These are phyloP conservation scores for Aelia acuminata DNA, from an alignment of 2,888 invertebrate genomes.

Conservation along the genomic window DNA sequence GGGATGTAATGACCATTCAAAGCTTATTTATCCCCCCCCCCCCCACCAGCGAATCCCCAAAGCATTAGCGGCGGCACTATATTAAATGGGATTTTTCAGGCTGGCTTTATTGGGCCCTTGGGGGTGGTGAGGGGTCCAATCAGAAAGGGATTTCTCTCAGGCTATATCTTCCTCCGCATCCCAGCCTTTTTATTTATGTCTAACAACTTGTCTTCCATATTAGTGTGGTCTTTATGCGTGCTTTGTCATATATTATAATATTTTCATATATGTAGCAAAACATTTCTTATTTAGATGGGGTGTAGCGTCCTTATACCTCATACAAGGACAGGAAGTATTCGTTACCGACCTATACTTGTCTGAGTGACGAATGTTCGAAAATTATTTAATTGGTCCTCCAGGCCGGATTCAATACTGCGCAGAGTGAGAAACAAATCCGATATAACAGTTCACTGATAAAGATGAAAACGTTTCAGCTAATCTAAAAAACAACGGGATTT, in stretches of 20 bases:
- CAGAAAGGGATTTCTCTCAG: constrained; percentile 43
- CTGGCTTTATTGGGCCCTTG: constrained; percentile 53
- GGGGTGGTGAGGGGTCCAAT: constrained; percentile 42
- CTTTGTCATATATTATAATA: background rate
- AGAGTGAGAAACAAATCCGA: too few species aligned
- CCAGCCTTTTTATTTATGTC: background rate
- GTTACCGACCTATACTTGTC: too few species aligned
- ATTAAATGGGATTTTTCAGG: constrained; percentile 59
- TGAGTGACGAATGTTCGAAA: too few species aligned
- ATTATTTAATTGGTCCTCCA: too few species aligned
- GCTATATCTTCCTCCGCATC: background rate
- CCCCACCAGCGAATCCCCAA: background rate
- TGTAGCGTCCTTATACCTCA: too few species aligned
- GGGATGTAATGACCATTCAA: constrained; percentile 47
- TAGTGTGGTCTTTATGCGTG: background rate
- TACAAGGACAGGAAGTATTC: too few species aligned
- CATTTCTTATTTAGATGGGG: background rate
- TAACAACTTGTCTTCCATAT: background rate
- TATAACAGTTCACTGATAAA: too few species aligned
- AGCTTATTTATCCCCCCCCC: constrained; percentile 34
- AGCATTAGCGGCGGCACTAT: constrained; percentile 53
- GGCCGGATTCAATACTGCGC: too few species aligned
- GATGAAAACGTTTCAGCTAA: too few species aligned
- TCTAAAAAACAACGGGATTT: too few species aligned
- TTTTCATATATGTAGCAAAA: background rate